Conservation (phyloP, 2,888 invertebrate species). For the Caenorhabditis sp. region DNA sequence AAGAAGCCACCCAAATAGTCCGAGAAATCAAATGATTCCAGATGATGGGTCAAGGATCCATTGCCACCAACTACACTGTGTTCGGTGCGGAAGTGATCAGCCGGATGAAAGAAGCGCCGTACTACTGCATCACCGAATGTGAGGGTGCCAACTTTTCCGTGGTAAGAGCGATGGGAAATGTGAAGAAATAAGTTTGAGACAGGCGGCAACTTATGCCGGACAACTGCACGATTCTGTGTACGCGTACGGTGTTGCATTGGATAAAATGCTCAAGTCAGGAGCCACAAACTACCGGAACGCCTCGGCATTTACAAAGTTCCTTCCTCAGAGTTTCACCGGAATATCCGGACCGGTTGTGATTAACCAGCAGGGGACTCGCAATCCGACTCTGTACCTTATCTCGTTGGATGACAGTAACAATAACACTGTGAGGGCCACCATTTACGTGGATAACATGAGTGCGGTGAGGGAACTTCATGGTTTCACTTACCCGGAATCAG, state of each 20-base stretch:
- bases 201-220: constrained; percentile 55
- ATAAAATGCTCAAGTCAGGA: constrained; percentile 53
- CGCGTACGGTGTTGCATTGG: constrained; percentile 50
- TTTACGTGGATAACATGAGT: constrained; percentile 47
- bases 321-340: constrained; percentile 42
- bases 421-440: constrained; percentile 26
- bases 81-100: constrained; percentile 64
- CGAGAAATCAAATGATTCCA: constrained; percentile 17
- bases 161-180: constrained; percentile 8
- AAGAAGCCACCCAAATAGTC: constrained; percentile 13
- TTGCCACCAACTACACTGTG: constrained; percentile 41
- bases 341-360: constrained; percentile 52
- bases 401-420: constrained; percentile 36
- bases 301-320: constrained; percentile 19
- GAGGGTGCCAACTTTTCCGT: constrained; percentile 26
- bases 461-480: constrained; percentile 10
- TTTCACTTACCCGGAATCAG: too few species aligned
- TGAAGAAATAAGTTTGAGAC: background rate
- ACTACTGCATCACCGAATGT: constrained; percentile 56
- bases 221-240: constrained; percentile 60
- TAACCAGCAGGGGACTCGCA: constrained; percentile 41
- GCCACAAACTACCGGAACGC: constrained; percentile 41
- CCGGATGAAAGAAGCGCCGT: constrained; percentile 66
- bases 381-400: constrained; percentile 48
- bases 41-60: constrained; percentile 52